These are phyloP conservation scores for Anabas testudineus DNA, from an alignment of 2,797 vertebrate genomes.

Conservation along the genomic window DNA sequence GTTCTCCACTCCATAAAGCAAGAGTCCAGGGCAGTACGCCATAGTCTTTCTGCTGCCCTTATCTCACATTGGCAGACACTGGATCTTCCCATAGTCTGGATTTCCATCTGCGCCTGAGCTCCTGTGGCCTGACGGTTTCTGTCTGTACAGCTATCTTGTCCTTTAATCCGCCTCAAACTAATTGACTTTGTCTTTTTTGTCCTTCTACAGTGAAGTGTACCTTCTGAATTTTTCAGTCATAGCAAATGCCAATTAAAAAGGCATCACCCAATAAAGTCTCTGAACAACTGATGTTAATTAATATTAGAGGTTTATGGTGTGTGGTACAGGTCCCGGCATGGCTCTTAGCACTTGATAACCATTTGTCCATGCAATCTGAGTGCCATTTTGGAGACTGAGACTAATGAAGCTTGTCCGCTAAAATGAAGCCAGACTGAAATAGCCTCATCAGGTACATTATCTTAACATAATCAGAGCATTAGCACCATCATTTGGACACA, in stretches of 20 bases:
- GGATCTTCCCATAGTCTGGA: conserved; percentile 73
- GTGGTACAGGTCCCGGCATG: conserved; percentile 76
- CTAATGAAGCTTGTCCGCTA: conserved; percentile 83
- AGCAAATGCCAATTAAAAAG: conserved; percentile 81
- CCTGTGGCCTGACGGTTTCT: conserved; percentile 53
- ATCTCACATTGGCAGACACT: conserved; percentile 78
- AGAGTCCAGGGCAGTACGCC: conserved; percentile 57
- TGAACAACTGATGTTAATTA: conserved; percentile 84
- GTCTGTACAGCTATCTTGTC: conserved; percentile 65
- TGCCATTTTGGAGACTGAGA: conserved; percentile 74
- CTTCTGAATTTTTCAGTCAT: conserved; percentile 67
- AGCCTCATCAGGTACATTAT: conserved; percentile 84
- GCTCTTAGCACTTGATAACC: conserved; percentile 75
- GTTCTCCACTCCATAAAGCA: conserved; percentile 66
- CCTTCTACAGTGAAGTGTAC: conserved; percentile 65
- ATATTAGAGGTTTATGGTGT: conserved; percentile 84
- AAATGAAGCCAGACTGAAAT: conserved; percentile 83
- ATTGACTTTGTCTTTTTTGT: conserved; percentile 81
- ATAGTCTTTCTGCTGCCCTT: conserved; percentile 62
- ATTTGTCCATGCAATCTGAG: conserved; percentile 76
- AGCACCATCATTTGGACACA: conserved; percentile 67
- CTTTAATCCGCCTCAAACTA: conserved; percentile 66
- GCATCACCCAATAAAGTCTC: conserved; percentile 81
- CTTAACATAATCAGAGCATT: conserved; percentile 77
- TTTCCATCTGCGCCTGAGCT: conserved; percentile 62